phyloP scores from a whole-genome alignment of 2,113 vertebrate species.

The Poeciliopsis prolifica region DNA sequence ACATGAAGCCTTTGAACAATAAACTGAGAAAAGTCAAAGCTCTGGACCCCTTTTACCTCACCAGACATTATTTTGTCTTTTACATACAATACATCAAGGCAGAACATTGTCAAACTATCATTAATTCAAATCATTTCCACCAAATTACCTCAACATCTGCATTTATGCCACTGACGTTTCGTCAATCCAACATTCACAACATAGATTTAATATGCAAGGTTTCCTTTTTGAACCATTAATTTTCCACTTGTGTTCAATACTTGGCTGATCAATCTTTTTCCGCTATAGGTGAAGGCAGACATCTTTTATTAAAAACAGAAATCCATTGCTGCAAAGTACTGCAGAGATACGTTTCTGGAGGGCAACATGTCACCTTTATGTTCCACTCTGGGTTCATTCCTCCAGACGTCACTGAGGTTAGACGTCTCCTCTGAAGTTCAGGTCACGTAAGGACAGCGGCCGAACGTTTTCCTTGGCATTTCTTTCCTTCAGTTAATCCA shows the following conservation, averaged over 20 bases:
- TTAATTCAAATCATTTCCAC: constrained; percentile 4
- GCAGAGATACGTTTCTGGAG: not conserved
- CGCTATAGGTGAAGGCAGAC: not conserved
- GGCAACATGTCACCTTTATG: not conserved
- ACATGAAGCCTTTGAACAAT: not conserved
- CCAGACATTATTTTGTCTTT: constrained; percentile 20
- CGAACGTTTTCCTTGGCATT: not conserved
- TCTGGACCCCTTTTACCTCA: constrained; percentile 39
- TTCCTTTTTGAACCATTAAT: not conserved
- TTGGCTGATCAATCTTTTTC: not conserved
- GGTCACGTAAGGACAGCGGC: not conserved
- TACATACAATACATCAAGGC: constrained; percentile 35
- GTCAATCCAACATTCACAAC: not conserved
- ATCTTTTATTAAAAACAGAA: constrained; percentile 10
- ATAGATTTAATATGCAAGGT: constrained; percentile 15
- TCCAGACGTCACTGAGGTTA: not conserved
- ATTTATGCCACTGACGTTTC: not conserved
- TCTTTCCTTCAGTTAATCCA: not conserved
- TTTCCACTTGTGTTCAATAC: not conserved
- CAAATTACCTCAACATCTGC: not conserved
- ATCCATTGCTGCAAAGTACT: constrained; percentile 15
- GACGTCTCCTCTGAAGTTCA: not conserved
- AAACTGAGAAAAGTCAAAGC: constrained; percentile 2
- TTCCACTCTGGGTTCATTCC: not conserved
- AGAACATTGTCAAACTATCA: constrained; percentile 19